phyloP scores from a whole-genome alignment of 2,113 vertebrate species.

The Hemichromis elongatus region DNA sequence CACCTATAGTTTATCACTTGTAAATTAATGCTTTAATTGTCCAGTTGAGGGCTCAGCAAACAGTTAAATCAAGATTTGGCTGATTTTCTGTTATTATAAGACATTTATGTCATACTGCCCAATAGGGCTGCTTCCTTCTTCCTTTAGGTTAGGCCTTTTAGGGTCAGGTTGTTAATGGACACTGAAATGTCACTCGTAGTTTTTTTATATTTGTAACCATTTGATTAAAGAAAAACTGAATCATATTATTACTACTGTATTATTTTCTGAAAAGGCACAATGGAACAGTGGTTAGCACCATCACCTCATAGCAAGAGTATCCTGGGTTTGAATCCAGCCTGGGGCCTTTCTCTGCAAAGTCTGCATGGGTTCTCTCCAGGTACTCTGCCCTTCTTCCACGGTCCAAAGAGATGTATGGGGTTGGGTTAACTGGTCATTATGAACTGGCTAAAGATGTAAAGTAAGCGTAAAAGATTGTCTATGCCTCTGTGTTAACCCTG shows the following conservation, averaged over 20 bases:
- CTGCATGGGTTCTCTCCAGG: background rate
- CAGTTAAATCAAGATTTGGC: background rate
- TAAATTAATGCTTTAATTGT: background rate
- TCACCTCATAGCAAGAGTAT: background rate
- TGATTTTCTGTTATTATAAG: background rate
- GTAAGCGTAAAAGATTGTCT: background rate
- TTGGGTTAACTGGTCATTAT: background rate
- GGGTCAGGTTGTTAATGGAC: background rate
- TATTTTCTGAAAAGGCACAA: background rate
- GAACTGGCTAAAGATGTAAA: background rate
- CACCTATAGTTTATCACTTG: background rate
- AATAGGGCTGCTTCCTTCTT: background rate
- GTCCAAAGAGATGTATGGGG: background rate
- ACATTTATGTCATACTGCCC: background rate
- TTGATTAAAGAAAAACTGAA: background rate
- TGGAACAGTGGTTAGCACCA: background rate
- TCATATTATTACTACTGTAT: background rate
- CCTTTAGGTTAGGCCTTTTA: background rate
- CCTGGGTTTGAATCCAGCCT: background rate
- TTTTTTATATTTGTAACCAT: background rate
- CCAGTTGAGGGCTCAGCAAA: background rate
- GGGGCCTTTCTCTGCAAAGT: background rate
- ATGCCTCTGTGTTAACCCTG: background rate
- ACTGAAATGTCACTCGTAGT: background rate
- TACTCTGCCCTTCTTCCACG: accelerated